Evolutionary conservation across 2,797 vertebrate genomes (phyloP), one percentile per base, ranked within the genome.

Genomic region (Melanotaenia pygmaea): DNA sequence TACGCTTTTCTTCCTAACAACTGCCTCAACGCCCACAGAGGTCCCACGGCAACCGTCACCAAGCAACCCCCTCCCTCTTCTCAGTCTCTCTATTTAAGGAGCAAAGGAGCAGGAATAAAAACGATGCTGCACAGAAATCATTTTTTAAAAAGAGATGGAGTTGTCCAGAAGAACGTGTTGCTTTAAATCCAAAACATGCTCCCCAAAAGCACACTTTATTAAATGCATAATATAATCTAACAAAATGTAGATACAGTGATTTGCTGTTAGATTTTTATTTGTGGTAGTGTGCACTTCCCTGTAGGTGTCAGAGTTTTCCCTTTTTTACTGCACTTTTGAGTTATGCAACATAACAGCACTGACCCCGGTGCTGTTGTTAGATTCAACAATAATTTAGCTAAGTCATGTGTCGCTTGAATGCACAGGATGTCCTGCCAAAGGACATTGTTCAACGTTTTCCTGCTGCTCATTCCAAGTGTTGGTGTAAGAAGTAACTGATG

Each of bases 31-130:
- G 70, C 93, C 94, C 87, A 94, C 93, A 83, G 80, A 84, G 84
- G 91, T 91, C 88, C 88, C 91, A 89, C 90, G 50, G 93, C 93
- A 94, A 95, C 94, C 80, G 80, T 94, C 90, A 91, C 93, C 86
- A 91, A 80, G 92, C 92, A 93, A 93, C 91, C 90, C 90, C 90
- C 87, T 89, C 90, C 89, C 83, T 82, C 80, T 80, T 83, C 85
- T 84, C 71, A 47, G 77, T 72, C 86, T 89, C 83, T 91, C 91
- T 92, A 91, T 93, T 93, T 93, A 88, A 91, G 92, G 89, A 89
- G 86, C 74, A 83, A 87, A 91, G 84, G 86, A 88, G 89, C 70
- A 78, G 56, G 76, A 88, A 88, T 89, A 73, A 84, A 85, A 89
- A 86, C 74, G 77, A 88, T 82, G 80, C 78, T 73, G 80, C 74